Evolutionary conservation across 2,888 invertebrate species (phyloP).

Genomic region (Caenorhabditis plicata): DNA sequence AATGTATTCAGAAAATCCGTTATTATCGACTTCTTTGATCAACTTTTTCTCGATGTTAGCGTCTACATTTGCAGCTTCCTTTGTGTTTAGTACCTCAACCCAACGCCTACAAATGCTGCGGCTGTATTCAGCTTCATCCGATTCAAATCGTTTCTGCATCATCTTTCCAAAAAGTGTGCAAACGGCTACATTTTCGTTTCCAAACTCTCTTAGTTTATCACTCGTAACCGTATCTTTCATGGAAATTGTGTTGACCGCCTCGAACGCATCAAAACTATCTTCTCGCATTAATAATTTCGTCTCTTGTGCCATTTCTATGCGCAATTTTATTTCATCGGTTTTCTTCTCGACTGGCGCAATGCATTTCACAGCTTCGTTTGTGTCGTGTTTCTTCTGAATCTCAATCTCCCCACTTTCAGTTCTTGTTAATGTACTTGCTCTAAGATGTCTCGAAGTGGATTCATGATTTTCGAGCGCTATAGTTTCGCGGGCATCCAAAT

Average conservation of each 20-base stretch:
- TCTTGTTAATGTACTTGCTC: too few species aligned
- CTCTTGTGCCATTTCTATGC: conserved; percentile 41
- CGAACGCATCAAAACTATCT: conserved; percentile 32
- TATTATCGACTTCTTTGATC: too few species aligned
- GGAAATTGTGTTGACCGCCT: conserved; percentile 19
- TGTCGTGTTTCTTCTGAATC: too few species aligned
- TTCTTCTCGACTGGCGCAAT: too few species aligned
- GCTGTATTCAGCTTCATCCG: conserved; percentile 34
- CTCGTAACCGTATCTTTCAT: conserved; percentile 23
- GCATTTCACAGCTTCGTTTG: too few species aligned
- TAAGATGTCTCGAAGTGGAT: too few species aligned
- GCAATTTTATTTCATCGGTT: conserved; percentile 40
- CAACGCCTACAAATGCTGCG: conserved; percentile 33
- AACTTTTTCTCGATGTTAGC: conserved; percentile 7
- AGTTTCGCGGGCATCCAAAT: too few species aligned
- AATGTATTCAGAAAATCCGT: too few species aligned
- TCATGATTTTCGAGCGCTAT: too few species aligned
- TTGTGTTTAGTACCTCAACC: conserved; percentile 37
- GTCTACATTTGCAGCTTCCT: conserved; percentile 23
- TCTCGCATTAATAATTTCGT: conserved; percentile 34
- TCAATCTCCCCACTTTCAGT: too few species aligned
- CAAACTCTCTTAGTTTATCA: conserved; percentile 32
- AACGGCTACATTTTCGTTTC: conserved; percentile 43
- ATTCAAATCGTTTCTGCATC: conserved; percentile 43
- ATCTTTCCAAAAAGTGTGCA: conserved; percentile 43